A percentile compares a stretch with the other conserved stretches of the same genome.
Evolutionary conservation across 2,113 vertebrate genomes (phyloP).

Genomic region (Eudyptes chrysolophus): DNA sequence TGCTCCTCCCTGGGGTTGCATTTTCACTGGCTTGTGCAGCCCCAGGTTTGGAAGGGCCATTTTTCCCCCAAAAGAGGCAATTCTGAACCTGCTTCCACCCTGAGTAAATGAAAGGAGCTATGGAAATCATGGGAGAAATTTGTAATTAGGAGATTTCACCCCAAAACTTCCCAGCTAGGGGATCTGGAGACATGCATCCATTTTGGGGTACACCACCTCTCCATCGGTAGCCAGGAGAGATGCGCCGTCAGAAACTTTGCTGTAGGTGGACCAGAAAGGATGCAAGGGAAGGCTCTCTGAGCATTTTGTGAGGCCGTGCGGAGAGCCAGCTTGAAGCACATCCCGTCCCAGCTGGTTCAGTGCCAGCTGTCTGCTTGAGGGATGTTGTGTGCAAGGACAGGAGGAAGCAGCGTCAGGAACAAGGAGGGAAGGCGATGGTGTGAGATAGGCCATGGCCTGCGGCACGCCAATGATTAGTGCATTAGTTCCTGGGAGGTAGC

Average conservation of each 20-base stretch:
- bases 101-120: not conserved
- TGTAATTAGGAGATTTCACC: not conserved
- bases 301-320: fast-evolving
- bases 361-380: not conserved
- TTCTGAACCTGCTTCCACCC: not conserved
- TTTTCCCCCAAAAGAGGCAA: not conserved
- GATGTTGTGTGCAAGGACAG: not conserved
- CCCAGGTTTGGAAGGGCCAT: not conserved
- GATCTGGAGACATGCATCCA: fast-evolving
- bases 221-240: not conserved
- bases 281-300: not conserved
- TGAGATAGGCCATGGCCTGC: not conserved
- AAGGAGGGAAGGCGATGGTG: not conserved
- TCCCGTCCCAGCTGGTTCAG: not conserved
- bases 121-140: not conserved
- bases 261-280: fast-evolving
- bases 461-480: not conserved
- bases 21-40: not conserved
- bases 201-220: not conserved
- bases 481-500: slow-evolving; percentile 50
- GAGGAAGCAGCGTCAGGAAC: not conserved
- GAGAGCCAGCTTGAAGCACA: not conserved
- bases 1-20: not conserved
- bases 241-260: not conserved
- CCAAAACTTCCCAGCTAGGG: not conserved